Evolutionary conservation across 2,888 invertebrate species (phyloP).

Genomic region (Galeopsomyia nigrocyanea): DNA sequence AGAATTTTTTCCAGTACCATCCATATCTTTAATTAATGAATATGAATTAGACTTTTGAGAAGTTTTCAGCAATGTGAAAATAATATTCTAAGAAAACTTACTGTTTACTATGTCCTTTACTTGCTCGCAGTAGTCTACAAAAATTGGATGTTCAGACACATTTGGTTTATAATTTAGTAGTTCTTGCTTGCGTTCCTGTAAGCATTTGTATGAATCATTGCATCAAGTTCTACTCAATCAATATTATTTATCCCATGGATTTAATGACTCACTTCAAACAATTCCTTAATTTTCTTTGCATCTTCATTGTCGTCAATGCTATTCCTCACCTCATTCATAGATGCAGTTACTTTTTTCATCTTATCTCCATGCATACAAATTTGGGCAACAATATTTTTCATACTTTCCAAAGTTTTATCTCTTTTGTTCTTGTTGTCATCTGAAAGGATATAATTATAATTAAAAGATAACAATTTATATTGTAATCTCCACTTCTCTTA

Average conservation of each 20-base stretch:
- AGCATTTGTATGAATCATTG: slow-evolving; percentile 3
- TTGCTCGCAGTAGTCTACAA: slow-evolving; percentile 49
- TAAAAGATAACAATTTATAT: too few relatives aligned
- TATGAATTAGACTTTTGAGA: not conserved
- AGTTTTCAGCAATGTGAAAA: not conserved
- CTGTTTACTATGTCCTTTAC: slow-evolving; percentile 51
- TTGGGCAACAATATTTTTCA: slow-evolving; percentile 51
- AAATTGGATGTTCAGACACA: slow-evolving; percentile 41
- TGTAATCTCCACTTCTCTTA: too few relatives aligned
- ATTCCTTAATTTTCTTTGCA: slow-evolving; percentile 13
- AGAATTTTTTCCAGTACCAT: slow-evolving; percentile 11
- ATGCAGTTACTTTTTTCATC: slow-evolving; percentile 38
- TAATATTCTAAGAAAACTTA: slow-evolving; percentile 41
- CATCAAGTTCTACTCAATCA: not conserved
- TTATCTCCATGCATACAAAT: slow-evolving; percentile 51
- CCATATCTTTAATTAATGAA: slow-evolving; percentile 30
- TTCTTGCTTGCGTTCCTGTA: slow-evolving; percentile 52
- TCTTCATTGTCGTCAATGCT: not conserved
- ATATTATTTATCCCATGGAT: too few relatives aligned
- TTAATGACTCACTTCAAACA: slow-evolving; percentile 26
- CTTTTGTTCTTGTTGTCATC: slow-evolving; percentile 48
- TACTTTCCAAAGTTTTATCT: slow-evolving; percentile 48
- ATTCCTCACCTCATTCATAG: slow-evolving; percentile 25
- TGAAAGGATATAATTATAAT: too few relatives aligned
- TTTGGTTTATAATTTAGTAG: slow-evolving; percentile 47